Conservation (phyloP, 2,113 vertebrate genomes). For the Heliornis fulica region DNA sequence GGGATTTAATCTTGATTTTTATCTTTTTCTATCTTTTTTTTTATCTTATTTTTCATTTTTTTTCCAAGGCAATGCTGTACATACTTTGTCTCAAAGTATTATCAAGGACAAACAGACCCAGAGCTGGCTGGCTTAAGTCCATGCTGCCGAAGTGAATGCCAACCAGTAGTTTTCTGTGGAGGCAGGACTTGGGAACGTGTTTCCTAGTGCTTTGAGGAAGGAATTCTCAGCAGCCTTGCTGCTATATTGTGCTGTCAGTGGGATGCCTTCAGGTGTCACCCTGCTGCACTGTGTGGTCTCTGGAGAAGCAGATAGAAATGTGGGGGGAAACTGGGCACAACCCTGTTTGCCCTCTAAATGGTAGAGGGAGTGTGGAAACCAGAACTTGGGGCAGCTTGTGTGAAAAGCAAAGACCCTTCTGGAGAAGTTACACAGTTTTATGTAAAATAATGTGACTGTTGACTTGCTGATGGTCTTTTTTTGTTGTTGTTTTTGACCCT, state of each 20-base stretch:
- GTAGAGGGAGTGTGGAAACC: not conserved
- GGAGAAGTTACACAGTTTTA: not conserved
- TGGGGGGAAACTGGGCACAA: not conserved
- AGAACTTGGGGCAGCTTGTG: not conserved
- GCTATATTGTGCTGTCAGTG: not conserved
- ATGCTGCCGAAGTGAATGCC: not conserved
- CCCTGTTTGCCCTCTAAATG: fast-evolving
- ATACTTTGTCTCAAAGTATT: not conserved
- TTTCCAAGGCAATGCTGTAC: not conserved
- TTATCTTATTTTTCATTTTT: not conserved
- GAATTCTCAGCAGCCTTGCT: not conserved
- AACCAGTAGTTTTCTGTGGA: not conserved
- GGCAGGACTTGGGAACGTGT: not conserved
- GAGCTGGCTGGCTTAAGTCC: not conserved
- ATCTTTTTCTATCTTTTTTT: not conserved
- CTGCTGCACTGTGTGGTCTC: not conserved
- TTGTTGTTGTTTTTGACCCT: not conserved
- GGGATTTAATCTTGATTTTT: not conserved
- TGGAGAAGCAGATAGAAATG: not conserved
- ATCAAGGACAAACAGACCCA: not conserved
- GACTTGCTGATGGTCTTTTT: not conserved
- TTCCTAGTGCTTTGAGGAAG: not conserved
- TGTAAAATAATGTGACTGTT: not conserved
- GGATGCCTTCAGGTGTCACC: not conserved
- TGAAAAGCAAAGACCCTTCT: not conserved